Percentiles rank a stretch among this genome's conserved stretches.
These are phyloP conservation scores for Myathropa florea DNA, from an alignment of 2,888 invertebrate species.

Conservation along the genomic window DNA sequence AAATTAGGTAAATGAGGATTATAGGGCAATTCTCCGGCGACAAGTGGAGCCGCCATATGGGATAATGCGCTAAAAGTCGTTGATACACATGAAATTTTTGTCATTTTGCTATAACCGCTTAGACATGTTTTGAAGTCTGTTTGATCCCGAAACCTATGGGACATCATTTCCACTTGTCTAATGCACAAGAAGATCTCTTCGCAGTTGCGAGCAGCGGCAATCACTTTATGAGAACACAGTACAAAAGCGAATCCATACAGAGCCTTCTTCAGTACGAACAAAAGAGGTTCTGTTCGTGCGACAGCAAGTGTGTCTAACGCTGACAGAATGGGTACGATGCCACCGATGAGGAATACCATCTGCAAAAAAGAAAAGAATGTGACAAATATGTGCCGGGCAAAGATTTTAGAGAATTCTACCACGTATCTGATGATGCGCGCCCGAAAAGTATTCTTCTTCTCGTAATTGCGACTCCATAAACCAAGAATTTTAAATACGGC, in stretches of 20 bases:
- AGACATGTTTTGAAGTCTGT: not conserved
- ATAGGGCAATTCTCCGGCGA: not conserved
- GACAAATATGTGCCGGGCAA: too few relatives aligned
- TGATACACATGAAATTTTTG: not conserved
- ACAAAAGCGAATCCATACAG: constrained; percentile 11
- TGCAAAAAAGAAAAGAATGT: not conserved
- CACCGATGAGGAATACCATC: not conserved
- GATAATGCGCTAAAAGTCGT: not conserved
- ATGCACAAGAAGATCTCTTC: not conserved
- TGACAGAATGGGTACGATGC: not conserved
- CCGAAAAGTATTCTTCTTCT: not conserved
- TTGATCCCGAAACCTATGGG: not conserved
- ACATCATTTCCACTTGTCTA: not conserved
- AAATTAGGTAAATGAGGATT: not conserved
- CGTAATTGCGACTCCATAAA: not conserved
- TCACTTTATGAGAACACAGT: not conserved
- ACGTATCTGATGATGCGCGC: not conserved
- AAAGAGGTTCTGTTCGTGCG: not conserved
- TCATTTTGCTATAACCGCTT: not conserved
- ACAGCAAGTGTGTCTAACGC: not conserved
- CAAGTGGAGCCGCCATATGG: not conserved
- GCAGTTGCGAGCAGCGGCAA: not conserved
- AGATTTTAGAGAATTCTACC: not conserved
- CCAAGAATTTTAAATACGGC: constrained; percentile 13
- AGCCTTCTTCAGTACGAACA: not conserved